Percentiles rank a stretch among this genome's conserved stretches.
Conservation (phyloP, 2,888 invertebrate genomes). For the Microctonus hyperodae region DNA sequence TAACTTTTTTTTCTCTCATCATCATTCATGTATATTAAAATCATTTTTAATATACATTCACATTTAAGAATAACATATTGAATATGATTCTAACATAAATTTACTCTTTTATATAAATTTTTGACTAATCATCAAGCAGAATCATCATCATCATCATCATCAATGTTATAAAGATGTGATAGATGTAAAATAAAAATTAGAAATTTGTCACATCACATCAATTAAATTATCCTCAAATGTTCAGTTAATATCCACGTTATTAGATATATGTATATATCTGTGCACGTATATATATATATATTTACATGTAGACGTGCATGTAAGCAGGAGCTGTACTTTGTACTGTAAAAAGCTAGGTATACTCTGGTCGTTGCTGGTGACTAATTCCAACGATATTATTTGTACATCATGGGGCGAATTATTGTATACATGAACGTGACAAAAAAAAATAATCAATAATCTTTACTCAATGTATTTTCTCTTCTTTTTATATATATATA, state of each 20-base stretch:
- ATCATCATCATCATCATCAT: no score
- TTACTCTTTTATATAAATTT: no score
- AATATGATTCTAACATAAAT: no score
- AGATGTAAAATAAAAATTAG: background rate
- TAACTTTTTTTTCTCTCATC: background rate
- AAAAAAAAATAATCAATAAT: slow-evolving; percentile 18
- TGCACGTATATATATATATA: slow-evolving; percentile 50
- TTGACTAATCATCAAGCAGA: background rate
- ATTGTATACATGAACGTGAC: slow-evolving; percentile 22
- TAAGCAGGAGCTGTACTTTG: slow-evolving; percentile 61
- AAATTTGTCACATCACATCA: background rate
- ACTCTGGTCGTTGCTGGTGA: slow-evolving; percentile 59
- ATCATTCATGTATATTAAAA: background rate
- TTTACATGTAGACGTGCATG: slow-evolving; percentile 45
- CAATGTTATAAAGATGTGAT: no score
- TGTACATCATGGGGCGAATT: slow-evolving; percentile 36
- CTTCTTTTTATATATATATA: background rate
- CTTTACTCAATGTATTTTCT: slow-evolving; percentile 13
- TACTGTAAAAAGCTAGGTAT: slow-evolving; percentile 62
- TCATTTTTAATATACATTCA: background rate
- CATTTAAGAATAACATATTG: no score
- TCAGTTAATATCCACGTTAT: slow-evolving; percentile 53
- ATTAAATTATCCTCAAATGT: slow-evolving; percentile 53
- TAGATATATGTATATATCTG: slow-evolving; percentile 53
- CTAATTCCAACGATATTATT: slow-evolving; percentile 41